Evolutionary conservation across 2,888 invertebrate species (phyloP), one percentile per base, ranked within the genome.

Genomic region (Acanthococcus lagerstroemiae): DNA sequence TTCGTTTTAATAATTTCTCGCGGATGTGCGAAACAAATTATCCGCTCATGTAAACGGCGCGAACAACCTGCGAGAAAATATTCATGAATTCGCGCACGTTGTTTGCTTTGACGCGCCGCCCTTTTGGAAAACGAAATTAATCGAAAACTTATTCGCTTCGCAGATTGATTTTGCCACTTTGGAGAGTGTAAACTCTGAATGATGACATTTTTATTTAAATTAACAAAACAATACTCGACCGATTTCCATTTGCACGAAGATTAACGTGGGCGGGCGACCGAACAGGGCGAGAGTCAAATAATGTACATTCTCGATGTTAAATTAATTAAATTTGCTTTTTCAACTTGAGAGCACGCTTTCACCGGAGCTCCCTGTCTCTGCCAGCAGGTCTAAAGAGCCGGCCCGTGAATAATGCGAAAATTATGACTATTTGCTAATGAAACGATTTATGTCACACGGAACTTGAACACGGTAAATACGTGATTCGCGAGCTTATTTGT

Each of bases 141-240:
- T 37, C 37, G 37, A 37, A 37, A 37, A 37, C 12, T 37, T 37
- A n/a, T 37, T 9, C n/a, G 37, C n/a, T 15, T 1, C 12, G 37
- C 37, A 37, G 37, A 37, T 37, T 37, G 37, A 37, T 37, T 37
- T 37, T 37, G 12, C 37, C 37, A 37, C 37, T n/a, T 37, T 37
- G 24, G 22, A 3, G 19, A 48, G 22, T 52, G 19, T 45, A 7
- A 45, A 4, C 21, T 52, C 15, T 52, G 52, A 52, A 52, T 52
- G 21, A 52, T 52, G 52, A 52, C 52, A 52, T 52, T 52, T 52
- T 52, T 52, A 52, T 52, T 52, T 15, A 22, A 22, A 52, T 48
- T 15, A 15, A 30, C 12, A 30, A 9, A 37, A 9, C 12, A 37
- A n/a, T 3, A 37, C 37, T 37, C n/a, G 15, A 30, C 6, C 37